phyloP scores from a whole-genome alignment of 2,113 vertebrate genomes.

The Tragelaphus scriptus region DNA sequence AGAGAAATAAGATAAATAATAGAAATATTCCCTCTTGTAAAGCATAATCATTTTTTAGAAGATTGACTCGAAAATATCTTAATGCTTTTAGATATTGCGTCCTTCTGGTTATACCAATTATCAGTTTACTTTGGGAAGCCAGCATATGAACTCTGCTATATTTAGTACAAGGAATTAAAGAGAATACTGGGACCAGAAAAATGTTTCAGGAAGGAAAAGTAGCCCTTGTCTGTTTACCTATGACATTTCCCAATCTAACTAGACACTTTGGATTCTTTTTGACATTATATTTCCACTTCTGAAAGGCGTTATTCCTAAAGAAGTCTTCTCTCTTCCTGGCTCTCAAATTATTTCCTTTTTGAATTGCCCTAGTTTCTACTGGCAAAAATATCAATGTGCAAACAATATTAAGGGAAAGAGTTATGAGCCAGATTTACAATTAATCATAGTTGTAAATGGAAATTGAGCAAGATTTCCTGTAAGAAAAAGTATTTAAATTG shows the following conservation, averaged over 20 bases:
- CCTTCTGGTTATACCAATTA: slow-evolving; percentile 13
- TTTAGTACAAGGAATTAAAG: not conserved
- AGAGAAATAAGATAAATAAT: slow-evolving; percentile 28
- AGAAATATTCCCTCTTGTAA: slow-evolving; percentile 38
- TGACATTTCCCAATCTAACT: not conserved
- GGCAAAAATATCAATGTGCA: not conserved
- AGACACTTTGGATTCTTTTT: not conserved
- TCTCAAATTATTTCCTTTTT: slow-evolving; percentile 25
- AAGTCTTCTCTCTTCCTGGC: not conserved
- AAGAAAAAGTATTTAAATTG: not conserved
- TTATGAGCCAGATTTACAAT: not conserved
- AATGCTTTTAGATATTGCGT: not conserved
- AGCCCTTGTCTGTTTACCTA: not conserved
- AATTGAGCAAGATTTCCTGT: not conserved
- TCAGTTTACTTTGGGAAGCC: slow-evolving; percentile 14
- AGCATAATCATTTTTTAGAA: slow-evolving; percentile 24
- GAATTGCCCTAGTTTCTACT: not conserved
- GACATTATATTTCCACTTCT: not conserved
- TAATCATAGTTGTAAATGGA: not conserved
- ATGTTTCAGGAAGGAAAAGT: not conserved
- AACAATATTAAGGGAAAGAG: not conserved
- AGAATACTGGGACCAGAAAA: not conserved
- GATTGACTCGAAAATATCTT: slow-evolving; percentile 18
- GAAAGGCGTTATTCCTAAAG: not conserved
- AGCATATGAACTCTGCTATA: not conserved